Base-by-base conservation (phyloP, 2,888 invertebrate species). In the Eupeodes luniger region DNA sequence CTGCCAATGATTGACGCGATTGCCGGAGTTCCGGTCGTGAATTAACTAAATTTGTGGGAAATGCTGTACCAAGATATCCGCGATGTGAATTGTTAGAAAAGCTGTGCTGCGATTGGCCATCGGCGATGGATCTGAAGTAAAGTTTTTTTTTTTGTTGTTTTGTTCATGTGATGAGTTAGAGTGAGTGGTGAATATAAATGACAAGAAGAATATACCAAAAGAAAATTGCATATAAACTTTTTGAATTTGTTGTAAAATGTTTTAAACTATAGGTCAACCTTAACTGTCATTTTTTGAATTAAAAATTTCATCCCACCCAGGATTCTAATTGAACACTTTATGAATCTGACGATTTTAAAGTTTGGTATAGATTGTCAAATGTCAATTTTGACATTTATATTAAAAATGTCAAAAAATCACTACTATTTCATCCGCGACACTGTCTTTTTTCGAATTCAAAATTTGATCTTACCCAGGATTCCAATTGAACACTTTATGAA, bases 101-200 rank as follows among this genome's bases (percentile, higher is more conserved):
- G 92, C 97, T 97, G 93, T 98, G 97, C 93, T 98, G 97, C 79
- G 97, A 97, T 94, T 98, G 98, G 85, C 97, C 97, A 92, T 98
- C 98, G 86, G 97, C 97, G 90, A 97, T 95, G 87, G 97, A 97
- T 91, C 97, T 95, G 90, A 89, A 89, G 84, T 27, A 59, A 36
- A 19, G 77, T 81, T 51, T 62, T 57, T 76, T 47, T 27, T 16
- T 81, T 84, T 76, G n/a, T 77, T 59, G 47, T 72, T 85, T 72
- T 67, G 83, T 81, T 53, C 10, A 89, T 80, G 72, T 51, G 66
- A 64, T 59, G 66, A 57, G 61, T 77, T 57, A 72, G 59, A 59
- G 34, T 49, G 59, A 59, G 34, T 49, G 62, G 44, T 10, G 16
- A 78, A 75, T 80, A 75, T 27, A 27, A 27, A 27, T 76, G 61